Conservation (phyloP, 1,140 invertebrate genomes). For the Drosophila triauraria region DNA sequence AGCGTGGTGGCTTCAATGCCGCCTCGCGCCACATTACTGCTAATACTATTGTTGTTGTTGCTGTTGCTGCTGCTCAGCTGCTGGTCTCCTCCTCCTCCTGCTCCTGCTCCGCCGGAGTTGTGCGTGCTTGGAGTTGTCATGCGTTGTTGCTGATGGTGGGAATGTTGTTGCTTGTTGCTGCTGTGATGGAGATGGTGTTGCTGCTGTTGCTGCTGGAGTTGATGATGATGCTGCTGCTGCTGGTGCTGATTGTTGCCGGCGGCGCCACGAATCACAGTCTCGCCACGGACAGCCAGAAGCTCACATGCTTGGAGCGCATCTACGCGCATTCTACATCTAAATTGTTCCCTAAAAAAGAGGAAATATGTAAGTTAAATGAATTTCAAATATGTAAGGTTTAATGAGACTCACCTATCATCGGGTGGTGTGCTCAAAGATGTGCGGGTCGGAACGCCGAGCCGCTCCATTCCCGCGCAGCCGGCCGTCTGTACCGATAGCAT, state of each 20-base stretch:
- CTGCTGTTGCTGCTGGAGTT: slow-evolving; percentile 53
- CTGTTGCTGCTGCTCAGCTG: slow-evolving; percentile 43
- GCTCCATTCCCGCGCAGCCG: slow-evolving; percentile 89
- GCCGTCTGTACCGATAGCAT: slow-evolving; percentile 89
- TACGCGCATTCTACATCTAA: slow-evolving; percentile 84
- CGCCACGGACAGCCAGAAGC: slow-evolving; percentile 77
- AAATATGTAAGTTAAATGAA: background rate
- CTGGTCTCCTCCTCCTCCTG: slow-evolving; percentile 29
- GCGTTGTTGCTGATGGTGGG: slow-evolving; percentile 75
- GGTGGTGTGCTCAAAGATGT: slow-evolving; percentile 81
- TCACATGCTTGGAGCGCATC: slow-evolving; percentile 80
- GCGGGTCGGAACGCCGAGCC: slow-evolving; percentile 88
- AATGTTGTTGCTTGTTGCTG: slow-evolving; percentile 74
- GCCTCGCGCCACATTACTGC: slow-evolving; percentile 74
- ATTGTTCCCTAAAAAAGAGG: slow-evolving; percentile 66
- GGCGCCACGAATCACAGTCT: slow-evolving; percentile 78
- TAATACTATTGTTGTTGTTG: slow-evolving; percentile 74
- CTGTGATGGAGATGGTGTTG: slow-evolving; percentile 52
- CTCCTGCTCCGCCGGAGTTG: slow-evolving; percentile 36
- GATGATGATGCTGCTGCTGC: slow-evolving; percentile 46
- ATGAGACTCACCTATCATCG: slow-evolving; percentile 74
- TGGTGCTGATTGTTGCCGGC: slow-evolving; percentile 60
- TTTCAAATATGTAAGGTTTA: too few relatives aligned
- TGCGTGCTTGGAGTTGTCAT: slow-evolving; percentile 67
- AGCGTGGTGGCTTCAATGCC: slow-evolving; percentile 79